A percentile compares a stretch with the other conserved stretches of the same genome.
Conservation (phyloP, 2,888 invertebrate species). For the Willowsia nigromaculata region DNA sequence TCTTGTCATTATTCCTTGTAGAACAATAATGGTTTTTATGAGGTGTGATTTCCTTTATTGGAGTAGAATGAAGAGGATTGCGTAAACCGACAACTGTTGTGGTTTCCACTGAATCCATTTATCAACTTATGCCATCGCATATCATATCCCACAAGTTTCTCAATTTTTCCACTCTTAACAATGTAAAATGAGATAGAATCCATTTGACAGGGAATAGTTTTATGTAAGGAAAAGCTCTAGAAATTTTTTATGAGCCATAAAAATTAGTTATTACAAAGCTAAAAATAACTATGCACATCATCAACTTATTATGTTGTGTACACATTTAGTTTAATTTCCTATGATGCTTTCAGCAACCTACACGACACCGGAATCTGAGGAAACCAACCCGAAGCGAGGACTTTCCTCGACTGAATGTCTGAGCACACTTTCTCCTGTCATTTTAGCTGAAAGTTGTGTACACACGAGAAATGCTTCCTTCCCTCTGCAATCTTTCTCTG, state of each 20-base stretch:
- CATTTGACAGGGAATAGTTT: no score
- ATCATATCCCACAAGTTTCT: no score
- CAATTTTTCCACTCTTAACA: no score
- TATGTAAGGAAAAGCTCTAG: neutral
- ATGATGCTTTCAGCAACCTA: neutral
- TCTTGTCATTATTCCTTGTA: neutral
- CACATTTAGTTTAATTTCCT: no score
- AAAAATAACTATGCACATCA: no score
- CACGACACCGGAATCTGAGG: neutral
- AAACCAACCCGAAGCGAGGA: neutral
- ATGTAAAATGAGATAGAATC: no score
- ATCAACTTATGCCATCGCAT: neutral
- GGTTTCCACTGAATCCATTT: neutral
- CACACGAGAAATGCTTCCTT: neutral
- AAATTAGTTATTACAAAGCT: no score
- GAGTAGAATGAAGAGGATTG: neutral
- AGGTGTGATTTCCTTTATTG: neutral
- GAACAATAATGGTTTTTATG: no score
- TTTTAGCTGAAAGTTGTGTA: neutral
- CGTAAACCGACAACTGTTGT: neutral
- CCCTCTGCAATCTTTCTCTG: neutral
- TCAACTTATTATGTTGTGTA: no score
- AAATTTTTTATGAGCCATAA: no score
- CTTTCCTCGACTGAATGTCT: constrained; percentile 1
- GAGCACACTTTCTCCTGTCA: constrained; percentile 26